phyloP scores from a whole-genome alignment of 1,140 invertebrate genomes.

The Apis mellifera region DNA sequence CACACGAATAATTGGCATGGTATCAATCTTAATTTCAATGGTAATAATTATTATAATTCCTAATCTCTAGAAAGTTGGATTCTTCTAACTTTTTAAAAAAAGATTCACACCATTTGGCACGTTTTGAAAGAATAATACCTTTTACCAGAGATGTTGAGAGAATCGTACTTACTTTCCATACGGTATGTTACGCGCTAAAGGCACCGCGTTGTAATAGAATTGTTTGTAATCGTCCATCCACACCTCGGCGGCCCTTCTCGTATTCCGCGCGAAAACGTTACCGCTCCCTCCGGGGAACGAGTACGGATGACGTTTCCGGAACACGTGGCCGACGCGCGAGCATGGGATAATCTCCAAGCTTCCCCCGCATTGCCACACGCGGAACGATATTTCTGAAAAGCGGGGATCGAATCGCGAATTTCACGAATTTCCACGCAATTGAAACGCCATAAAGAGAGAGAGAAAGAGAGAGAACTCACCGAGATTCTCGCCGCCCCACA shows the following conservation, averaged over 20 bases:
- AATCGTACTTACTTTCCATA: slow-evolving; percentile 92
- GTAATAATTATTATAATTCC: too few species aligned
- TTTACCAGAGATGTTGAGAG: background rate
- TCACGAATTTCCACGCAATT: background rate
- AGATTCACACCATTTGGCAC: fast-evolving
- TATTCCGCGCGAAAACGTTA: slow-evolving; percentile 94
- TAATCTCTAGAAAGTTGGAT: too few species aligned
- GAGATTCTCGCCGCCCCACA: slow-evolving; percentile 96
- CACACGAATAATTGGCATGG: too few species aligned
- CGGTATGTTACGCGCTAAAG: slow-evolving; percentile 91
- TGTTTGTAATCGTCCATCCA: slow-evolving; percentile 98
- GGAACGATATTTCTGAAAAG: slow-evolving; percentile 86
- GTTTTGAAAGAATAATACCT: too few species aligned
- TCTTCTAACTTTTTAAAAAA: too few species aligned
- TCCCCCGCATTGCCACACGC: slow-evolving; percentile 98
- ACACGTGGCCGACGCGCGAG: slow-evolving; percentile 94
- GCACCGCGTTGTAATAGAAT: slow-evolving; percentile 94
- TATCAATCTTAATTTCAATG: too few species aligned
- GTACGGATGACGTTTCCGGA: slow-evolving; percentile 97
- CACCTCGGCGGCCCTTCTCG: slow-evolving; percentile 94
- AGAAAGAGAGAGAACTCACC: slow-evolving; percentile 76
- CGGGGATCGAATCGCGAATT: background rate
- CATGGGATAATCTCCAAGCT: slow-evolving; percentile 97
- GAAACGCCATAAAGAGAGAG: too few species aligned
- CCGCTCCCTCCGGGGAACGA: slow-evolving; percentile 96